phyloP scores from a whole-genome alignment of 2,888 invertebrate species.

The Anoplius nigerrimus region DNA sequence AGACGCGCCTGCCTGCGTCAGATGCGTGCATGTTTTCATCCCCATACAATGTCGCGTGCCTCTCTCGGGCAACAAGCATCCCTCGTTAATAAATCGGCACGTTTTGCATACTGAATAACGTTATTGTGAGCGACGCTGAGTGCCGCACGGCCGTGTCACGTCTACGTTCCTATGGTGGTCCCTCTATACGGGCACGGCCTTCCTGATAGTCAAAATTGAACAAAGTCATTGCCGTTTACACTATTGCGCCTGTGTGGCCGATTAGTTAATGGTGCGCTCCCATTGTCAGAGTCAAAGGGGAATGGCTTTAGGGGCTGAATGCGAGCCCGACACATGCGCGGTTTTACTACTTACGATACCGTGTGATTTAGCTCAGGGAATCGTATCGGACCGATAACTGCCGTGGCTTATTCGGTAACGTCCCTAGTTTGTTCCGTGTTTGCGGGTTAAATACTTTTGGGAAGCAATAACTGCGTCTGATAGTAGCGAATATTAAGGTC shows the following conservation, averaged over 20 bases:
- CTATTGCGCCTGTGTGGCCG: no score
- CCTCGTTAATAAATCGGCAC: constrained; percentile 47
- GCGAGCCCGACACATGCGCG: not conserved
- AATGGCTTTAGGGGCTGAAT: not conserved
- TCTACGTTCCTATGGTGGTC: not conserved
- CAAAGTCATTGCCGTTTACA: not conserved
- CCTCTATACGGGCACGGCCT: not conserved
- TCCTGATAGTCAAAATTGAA: constrained; percentile 3
- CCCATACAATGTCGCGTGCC: not conserved
- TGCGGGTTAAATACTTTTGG: no score
- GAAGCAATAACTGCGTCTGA: no score
- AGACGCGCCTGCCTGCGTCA: no score
- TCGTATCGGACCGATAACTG: no score
- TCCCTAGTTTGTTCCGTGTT: no score
- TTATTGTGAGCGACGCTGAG: constrained; percentile 39
- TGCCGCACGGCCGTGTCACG: constrained; percentile 15
- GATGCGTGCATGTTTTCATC: not conserved
- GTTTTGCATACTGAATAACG: constrained; percentile 43
- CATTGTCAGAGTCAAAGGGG: not conserved
- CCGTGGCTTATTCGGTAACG: no score
- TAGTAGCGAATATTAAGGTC: no score
- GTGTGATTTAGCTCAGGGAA: no score
- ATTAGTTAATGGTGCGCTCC: not conserved
- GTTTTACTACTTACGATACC: not conserved
- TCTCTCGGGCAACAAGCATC: not conserved